Conservation (phyloP, 2,113 vertebrate genomes). For the Hemibagrus wyckioides region DNA sequence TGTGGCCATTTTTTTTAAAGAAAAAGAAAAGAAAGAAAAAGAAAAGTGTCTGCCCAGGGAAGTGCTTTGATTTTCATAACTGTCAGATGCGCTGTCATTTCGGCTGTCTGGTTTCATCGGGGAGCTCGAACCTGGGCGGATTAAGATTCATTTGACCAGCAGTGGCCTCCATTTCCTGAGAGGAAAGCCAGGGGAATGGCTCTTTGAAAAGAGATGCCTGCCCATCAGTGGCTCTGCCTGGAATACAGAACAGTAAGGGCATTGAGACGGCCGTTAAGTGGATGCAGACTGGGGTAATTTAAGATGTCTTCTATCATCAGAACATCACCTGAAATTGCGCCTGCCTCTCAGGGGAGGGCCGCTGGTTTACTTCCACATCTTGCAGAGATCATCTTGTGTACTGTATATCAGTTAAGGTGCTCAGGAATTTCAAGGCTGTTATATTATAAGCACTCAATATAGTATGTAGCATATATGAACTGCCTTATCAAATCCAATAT, state of each 20-base stretch:
- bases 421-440: neutral
- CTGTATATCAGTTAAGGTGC: constrained; percentile 17
- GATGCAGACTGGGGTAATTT: constrained; percentile 79
- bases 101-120: constrained; percentile 44
- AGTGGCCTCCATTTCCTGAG: constrained; percentile 52
- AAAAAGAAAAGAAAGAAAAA: constrained; percentile 35
- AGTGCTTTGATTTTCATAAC: constrained; percentile 51
- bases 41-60: constrained; percentile 32
- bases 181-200: constrained; percentile 36
- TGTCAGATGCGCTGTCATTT: constrained; percentile 51
- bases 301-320: constrained; percentile 72
- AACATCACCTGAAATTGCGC: constrained; percentile 69
- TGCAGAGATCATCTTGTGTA: constrained; percentile 58
- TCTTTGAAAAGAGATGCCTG: constrained; percentile 60
- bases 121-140: constrained; percentile 47
- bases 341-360: constrained; percentile 62
- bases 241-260: constrained; percentile 56
- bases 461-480: neutral
- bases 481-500: constrained; percentile 37
- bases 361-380: constrained; percentile 64
- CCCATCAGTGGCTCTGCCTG: constrained; percentile 55
- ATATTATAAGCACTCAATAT: neutral
- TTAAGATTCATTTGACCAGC: constrained; percentile 57
- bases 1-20: constrained; percentile 11
- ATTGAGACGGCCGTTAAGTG: constrained; percentile 60